A percentile compares a stretch with the other conserved stretches of the same genome.
Conservation (phyloP, 2,888 invertebrate species). For the Timandra comae region DNA sequence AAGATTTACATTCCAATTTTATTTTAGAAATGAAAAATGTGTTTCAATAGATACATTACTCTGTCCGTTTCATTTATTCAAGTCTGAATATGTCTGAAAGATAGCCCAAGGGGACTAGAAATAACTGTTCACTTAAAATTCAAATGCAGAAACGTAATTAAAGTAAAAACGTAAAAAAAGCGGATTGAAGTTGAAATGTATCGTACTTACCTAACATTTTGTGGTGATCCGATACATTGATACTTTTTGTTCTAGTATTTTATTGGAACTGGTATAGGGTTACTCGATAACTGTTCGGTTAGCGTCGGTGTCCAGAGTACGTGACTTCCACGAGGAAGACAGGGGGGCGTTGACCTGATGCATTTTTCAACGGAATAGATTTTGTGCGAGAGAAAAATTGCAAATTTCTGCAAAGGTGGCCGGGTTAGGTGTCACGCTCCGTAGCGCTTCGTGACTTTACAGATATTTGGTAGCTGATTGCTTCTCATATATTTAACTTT, state of each 20-base stretch:
- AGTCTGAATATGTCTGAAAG: slow-evolving; percentile 7
- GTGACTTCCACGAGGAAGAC: slow-evolving; percentile 49
- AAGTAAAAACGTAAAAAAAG: no score
- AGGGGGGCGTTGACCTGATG: slow-evolving; percentile 33
- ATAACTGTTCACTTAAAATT: slow-evolving; percentile 8
- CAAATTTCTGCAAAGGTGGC: slow-evolving; percentile 48
- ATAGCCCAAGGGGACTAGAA: slow-evolving; percentile 7
- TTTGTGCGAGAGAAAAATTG: slow-evolving; percentile 51
- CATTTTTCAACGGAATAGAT: slow-evolving; percentile 55
- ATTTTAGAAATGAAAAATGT: slow-evolving; percentile 3
- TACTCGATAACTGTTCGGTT: slow-evolving; percentile 43
- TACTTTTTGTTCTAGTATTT: no score
- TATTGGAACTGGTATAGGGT: background rate
- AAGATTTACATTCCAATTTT: slow-evolving; percentile 2
- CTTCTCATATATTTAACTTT: slow-evolving; percentile 32
- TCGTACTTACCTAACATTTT: no score
- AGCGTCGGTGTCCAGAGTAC: slow-evolving; percentile 50
- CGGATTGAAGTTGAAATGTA: no score
- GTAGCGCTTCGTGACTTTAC: slow-evolving; percentile 25
- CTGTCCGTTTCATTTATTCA: slow-evolving; percentile 5
- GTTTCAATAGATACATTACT: slow-evolving; percentile 5
- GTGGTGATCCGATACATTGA: no score
- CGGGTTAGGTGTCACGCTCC: slow-evolving; percentile 35
- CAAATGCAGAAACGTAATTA: slow-evolving; percentile 8
- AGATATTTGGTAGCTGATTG: slow-evolving; percentile 42